phyloP scores from a whole-genome alignment of 2,888 invertebrate species.

The Phaonia tiefii region DNA sequence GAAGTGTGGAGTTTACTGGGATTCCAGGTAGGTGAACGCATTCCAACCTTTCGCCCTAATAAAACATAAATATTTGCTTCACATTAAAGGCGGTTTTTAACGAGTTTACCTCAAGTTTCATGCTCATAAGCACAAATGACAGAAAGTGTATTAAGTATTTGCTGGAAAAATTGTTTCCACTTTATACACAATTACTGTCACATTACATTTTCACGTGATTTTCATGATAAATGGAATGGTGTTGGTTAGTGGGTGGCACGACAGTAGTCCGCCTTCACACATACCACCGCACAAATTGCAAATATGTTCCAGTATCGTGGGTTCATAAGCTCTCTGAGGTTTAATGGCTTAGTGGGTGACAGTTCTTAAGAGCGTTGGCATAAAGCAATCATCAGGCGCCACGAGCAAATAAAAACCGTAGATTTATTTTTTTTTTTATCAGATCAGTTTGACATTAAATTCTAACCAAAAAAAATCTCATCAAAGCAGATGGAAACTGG shows the following conservation, averaged over 20 bases:
- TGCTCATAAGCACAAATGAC: too few species aligned
- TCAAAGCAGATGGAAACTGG: neutral
- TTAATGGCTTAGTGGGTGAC: too few species aligned
- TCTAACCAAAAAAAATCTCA: neutral
- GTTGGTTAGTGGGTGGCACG: too few species aligned
- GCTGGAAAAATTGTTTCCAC: neutral
- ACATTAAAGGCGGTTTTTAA: too few species aligned
- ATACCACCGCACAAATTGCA: too few species aligned
- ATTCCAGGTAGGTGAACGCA: conserved; percentile 78
- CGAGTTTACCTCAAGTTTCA: too few species aligned
- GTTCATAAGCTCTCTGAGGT: too few species aligned
- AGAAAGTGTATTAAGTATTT: neutral
- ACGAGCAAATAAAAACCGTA: conserved; percentile 36
- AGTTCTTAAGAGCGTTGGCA: too few species aligned
- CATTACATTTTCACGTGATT: conserved; percentile 46
- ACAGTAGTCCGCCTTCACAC: too few species aligned
- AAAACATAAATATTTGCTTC: neutral
- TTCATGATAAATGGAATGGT: neutral
- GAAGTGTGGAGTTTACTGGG: conserved; percentile 82
- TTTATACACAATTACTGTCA: conserved; percentile 38
- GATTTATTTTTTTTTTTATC: conserved; percentile 35
- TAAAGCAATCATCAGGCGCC: conserved; percentile 27
- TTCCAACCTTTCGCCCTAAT: neutral
- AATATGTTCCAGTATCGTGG: too few species aligned
- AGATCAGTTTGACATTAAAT: conserved; percentile 22